Evolutionary conservation across 1,140 invertebrate species (phyloP).

Genomic region (fruit fly (Drosophila melanogaster)): DNA sequence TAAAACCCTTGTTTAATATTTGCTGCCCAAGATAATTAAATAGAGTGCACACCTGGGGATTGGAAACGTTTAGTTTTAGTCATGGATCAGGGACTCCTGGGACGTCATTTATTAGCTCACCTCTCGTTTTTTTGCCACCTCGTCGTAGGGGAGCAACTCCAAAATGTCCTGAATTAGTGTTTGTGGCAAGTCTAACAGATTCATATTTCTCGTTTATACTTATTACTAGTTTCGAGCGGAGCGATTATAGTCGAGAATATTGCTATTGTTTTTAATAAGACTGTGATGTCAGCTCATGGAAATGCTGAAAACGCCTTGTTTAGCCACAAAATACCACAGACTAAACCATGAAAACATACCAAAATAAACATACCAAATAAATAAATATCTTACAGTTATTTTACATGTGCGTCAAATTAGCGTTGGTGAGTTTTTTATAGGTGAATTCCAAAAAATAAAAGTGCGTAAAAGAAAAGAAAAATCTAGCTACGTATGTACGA

Average conservation of each 20-base stretch:
- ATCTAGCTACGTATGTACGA: too few species aligned
- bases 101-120: conserved; percentile 86
- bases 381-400: background rate
- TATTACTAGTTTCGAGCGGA: conserved; percentile 13
- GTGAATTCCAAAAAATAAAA: too few species aligned
- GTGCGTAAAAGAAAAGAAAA: too few species aligned
- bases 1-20: conserved; percentile 92
- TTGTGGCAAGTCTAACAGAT: conserved; percentile 88
- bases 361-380: too few species aligned
- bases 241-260: conserved; percentile 15
- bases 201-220: conserved; percentile 65
- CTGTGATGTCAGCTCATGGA: conserved; percentile 5
- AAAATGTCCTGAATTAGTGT: conserved; percentile 92
- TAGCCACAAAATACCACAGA: too few species aligned
- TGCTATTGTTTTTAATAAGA: conserved; percentile 24
- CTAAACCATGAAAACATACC: too few species aligned
- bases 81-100: background rate
- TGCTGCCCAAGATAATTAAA: conserved; percentile 91
- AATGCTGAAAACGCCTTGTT: background rate
- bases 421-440: too few species aligned
- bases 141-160: conserved; percentile 91
- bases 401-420: too few species aligned
- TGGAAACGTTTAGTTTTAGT: conserved; percentile 44
- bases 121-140: conserved; percentile 91
- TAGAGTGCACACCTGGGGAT: conserved; percentile 89